Percentiles rank a stretch among this genome's conserved stretches.
These are phyloP conservation scores for Eclectus roratus DNA, from an alignment of 2,113 vertebrate species.

Conservation along the genomic window DNA sequence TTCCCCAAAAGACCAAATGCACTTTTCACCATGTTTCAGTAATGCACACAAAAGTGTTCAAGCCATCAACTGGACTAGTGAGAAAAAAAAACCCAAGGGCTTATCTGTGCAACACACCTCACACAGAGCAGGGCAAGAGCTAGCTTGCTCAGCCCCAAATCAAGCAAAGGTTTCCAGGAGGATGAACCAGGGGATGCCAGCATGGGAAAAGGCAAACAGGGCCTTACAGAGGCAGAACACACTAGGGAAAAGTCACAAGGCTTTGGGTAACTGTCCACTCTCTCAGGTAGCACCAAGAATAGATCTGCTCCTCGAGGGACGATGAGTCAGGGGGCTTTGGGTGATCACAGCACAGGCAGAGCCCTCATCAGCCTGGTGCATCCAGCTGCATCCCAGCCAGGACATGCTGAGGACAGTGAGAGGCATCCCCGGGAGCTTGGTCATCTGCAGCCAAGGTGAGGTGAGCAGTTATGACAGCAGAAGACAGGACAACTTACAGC, in stretches of 20 bases:
- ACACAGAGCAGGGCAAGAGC: not conserved
- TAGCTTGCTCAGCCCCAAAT: not conserved
- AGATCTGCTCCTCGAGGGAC: rapidly evolving
- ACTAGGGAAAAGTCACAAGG: not conserved
- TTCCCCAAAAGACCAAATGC: not conserved
- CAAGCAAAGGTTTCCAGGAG: not conserved
- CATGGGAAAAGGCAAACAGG: not conserved
- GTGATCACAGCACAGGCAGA: not conserved
- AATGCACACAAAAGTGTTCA: rapidly evolving
- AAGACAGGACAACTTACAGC: rapidly evolving
- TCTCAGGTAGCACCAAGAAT: not conserved
- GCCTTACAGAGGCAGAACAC: not conserved
- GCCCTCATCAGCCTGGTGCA: not conserved
- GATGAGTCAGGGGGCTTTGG: rapidly evolving
- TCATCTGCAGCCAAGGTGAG: not conserved
- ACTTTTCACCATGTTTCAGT: not conserved
- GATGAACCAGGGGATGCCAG: not conserved
- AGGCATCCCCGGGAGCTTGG: rapidly evolving
- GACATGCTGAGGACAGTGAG: rapidly evolving
- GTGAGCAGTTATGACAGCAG: not conserved
- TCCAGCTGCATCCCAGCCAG: not conserved
- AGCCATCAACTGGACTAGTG: not conserved
- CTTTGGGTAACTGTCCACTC: not conserved
- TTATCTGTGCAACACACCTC: no score
- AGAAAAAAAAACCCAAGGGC: not conserved